Conservation (phyloP, 2,113 vertebrate species). For the Tautogolabrus adspersus region DNA sequence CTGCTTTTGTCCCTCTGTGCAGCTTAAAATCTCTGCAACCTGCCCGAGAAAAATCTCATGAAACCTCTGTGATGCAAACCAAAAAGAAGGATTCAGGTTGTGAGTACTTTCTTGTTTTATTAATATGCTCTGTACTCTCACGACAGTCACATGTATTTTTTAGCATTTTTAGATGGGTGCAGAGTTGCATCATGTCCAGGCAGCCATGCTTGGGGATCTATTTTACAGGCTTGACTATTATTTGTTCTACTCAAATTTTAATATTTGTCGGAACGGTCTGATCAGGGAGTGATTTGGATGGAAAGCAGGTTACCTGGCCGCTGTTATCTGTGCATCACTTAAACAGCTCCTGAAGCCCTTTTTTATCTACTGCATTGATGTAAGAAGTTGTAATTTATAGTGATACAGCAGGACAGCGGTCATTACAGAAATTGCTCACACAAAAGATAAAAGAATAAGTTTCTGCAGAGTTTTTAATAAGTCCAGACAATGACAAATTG, state of each 20-base stretch:
- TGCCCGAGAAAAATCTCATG: conserved; percentile 30
- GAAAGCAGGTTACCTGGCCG: conserved; percentile 11
- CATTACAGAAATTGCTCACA: conserved; percentile 30
- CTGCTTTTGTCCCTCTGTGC: conserved; percentile 7
- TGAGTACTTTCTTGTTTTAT: conserved; percentile 71
- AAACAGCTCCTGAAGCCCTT: neutral
- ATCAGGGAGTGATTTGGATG: conserved; percentile 29
- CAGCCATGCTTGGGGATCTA: conserved; percentile 35
- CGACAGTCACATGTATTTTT: conserved; percentile 71
- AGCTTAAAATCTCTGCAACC: conserved; percentile 33
- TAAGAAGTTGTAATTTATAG: conserved; percentile 17
- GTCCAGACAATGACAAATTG: conserved; percentile 47
- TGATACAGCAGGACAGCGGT: conserved; percentile 16
- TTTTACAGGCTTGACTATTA: conserved; percentile 49
- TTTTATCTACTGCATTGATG: conserved; percentile 4
- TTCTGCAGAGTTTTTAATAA: conserved; percentile 37
- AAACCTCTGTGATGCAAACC: conserved; percentile 30
- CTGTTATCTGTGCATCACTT: conserved; percentile 9
- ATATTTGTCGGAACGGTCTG: conserved; percentile 30
- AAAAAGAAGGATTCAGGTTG: conserved; percentile 33
- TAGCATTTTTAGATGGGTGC: conserved; percentile 61
- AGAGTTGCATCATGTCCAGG: conserved; percentile 52
- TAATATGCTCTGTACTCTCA: conserved; percentile 69
- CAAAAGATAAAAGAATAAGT: conserved; percentile 39
- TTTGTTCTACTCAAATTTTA: conserved; percentile 67